Base-by-base conservation (phyloP, 64 coral and sea anemone genomes). In the Pachyseris speciosa region DNA sequence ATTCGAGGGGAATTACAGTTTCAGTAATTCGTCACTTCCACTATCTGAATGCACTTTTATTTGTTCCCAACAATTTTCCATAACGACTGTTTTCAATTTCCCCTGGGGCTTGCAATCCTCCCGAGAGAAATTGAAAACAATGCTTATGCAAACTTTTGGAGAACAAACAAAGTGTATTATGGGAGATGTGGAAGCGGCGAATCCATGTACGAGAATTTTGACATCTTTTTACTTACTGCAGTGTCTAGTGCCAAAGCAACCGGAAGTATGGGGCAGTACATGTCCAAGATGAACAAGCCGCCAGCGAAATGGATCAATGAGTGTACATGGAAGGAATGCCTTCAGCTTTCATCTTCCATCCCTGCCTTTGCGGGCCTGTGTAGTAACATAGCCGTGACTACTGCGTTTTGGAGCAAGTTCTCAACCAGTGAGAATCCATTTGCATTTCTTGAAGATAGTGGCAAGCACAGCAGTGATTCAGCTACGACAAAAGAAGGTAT, bases 241-340 rank as follows among this genome's bases (percentile, higher is more conserved):
- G 58, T n/a, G 0, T 47, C n/a, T 80, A 41, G 40, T 6, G 73
- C 83, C 13, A 87, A 43, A 83, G 87, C 92, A 15, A 85, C 33
- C 27, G 87, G 70, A 19, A 83, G 78, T 7, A 84, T 92, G 85
- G 93, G 89, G 24, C 97, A 95, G 15, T 73, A 75, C 10, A 89
- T 98, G 72, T 78, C 72, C 3, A 88, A 92, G 7, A 95, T 92
- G 89, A 89, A 74, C 55, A 99, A 95, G 42, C 87, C 97, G 4
- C 93, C 93, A 19, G 58, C 83, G 0, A 99, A 99, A 31, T 99
- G 97, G 97, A 95, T 99, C 58, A 93, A 71, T 27, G 90, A 88
- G 2, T 72, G 94, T 1, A 94, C 83, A 27, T 99, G 97, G 97
- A 92, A 95, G 66, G 97, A 99, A 67, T 95, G 93, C 58, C 44